phyloP scores from a whole-genome alignment of 2,113 vertebrate genomes.

The Ginglymostoma cirratum region DNA sequence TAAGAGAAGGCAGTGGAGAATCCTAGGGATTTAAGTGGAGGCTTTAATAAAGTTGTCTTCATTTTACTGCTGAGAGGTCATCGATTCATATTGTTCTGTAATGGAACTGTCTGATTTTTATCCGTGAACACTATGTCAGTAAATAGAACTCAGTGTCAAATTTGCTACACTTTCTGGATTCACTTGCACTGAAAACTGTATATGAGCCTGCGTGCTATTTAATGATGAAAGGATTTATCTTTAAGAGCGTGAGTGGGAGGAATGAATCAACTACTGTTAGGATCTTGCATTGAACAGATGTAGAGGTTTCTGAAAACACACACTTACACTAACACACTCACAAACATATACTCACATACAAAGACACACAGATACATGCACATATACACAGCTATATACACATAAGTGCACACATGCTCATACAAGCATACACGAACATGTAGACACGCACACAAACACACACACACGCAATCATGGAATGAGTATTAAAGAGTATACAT shows the following conservation, averaged over 20 bases:
- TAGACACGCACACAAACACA: not conserved
- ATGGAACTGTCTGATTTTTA: slow-evolving; percentile 12
- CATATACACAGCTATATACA: too few species aligned
- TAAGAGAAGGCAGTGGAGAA: not conserved
- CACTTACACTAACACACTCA: too few species aligned
- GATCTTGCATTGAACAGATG: not conserved
- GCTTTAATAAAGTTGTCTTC: not conserved
- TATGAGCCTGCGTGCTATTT: not conserved
- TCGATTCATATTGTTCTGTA: not conserved
- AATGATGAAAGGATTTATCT: not conserved
- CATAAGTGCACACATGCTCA: not conserved
- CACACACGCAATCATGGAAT: not conserved
- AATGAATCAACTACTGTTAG: not conserved
- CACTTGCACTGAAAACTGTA: not conserved
- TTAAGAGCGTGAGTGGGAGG: not conserved
- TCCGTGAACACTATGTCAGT: not conserved
- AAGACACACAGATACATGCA: not conserved
- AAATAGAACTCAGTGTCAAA: not conserved
- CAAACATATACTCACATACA: too few species aligned
- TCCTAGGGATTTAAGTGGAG: not conserved
- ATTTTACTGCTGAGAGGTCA: not conserved
- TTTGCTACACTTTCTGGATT: not conserved
- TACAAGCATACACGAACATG: not conserved
- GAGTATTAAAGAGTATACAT: not conserved
- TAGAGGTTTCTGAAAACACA: not conserved